A percentile compares a stretch with the other conserved stretches of the same genome.
Conservation (phyloP, 2,888 invertebrate genomes). For the Dioctria rufipes region DNA sequence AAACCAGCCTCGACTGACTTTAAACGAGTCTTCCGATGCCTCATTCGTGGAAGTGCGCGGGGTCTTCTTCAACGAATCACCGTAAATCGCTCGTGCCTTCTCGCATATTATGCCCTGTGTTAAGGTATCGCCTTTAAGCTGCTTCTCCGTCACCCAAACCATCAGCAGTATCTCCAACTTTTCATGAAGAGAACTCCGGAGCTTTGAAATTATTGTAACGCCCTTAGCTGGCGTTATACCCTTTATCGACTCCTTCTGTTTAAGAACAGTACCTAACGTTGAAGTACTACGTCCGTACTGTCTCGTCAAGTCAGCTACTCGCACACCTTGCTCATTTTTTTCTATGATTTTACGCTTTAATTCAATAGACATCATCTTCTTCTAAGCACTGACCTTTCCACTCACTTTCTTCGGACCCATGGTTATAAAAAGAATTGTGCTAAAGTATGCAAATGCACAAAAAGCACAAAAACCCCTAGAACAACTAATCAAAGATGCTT, state of each 20-base stretch:
- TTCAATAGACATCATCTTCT: no score
- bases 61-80: constrained; percentile 9
- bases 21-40: constrained; percentile 36
- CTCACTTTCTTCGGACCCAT: no score
- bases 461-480: no score
- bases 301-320: constrained; percentile 43
- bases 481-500: no score
- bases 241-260: constrained; percentile 46
- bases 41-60: constrained; percentile 29
- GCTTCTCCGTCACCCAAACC: no score
- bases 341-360: no score
- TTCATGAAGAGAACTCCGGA: background rate
- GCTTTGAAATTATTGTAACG: constrained; percentile 43
- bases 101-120: background rate
- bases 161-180: no score
- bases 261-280: constrained; percentile 34
- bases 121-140: background rate
- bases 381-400: no score
- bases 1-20: constrained; percentile 59
- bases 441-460: no score
- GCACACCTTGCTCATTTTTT: constrained; percentile 38
- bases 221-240: constrained; percentile 31
- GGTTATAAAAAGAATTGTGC: no score
- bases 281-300: constrained; percentile 39
- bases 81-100: no score